A percentile compares a stretch with the other conserved stretches of the same genome.
phyloP scores from a whole-genome alignment of 1,140 invertebrate species.

The Tyrophagus putrescentiae region DNA sequence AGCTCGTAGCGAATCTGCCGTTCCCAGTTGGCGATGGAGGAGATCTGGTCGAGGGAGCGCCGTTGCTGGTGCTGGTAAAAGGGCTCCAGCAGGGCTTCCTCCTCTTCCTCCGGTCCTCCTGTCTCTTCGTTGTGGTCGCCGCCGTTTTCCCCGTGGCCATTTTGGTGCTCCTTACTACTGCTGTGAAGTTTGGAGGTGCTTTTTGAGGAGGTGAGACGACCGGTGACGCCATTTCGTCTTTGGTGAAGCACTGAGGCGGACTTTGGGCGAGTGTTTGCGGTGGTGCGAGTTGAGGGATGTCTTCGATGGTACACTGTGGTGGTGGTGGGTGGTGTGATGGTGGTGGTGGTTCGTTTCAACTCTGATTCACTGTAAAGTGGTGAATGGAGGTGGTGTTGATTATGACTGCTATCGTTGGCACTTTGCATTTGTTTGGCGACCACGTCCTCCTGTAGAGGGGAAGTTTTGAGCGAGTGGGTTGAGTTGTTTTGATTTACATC shows the following conservation, averaged over 20 bases:
- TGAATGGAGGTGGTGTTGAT: no score
- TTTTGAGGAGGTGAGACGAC: not conserved
- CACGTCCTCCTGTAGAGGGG: no score
- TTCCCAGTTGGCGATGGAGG: constrained; percentile 20
- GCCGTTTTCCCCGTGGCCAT: not conserved
- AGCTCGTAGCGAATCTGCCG: constrained; percentile 19
- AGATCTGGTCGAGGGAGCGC: constrained; percentile 11
- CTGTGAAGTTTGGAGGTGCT: constrained; percentile 7
- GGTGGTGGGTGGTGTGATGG: no score
- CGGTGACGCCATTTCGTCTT: not conserved
- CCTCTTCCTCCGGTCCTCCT: not conserved
- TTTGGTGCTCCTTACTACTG: not conserved
- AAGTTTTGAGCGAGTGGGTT: no score
- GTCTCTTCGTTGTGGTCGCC: not conserved
- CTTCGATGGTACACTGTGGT: no score
- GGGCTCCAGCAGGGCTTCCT: not conserved
- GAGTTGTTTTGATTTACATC: no score
- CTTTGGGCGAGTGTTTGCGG: no score
- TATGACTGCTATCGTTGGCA: no score
- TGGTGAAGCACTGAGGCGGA: constrained; percentile 6
- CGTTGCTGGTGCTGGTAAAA: not conserved
- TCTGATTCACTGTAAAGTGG: no score
- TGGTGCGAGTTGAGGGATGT: no score
- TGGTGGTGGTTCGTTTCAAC: no score
- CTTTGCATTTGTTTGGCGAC: no score